Conservation (phyloP, 2,888 invertebrate species). For the Protodeltote pygarga region DNA sequence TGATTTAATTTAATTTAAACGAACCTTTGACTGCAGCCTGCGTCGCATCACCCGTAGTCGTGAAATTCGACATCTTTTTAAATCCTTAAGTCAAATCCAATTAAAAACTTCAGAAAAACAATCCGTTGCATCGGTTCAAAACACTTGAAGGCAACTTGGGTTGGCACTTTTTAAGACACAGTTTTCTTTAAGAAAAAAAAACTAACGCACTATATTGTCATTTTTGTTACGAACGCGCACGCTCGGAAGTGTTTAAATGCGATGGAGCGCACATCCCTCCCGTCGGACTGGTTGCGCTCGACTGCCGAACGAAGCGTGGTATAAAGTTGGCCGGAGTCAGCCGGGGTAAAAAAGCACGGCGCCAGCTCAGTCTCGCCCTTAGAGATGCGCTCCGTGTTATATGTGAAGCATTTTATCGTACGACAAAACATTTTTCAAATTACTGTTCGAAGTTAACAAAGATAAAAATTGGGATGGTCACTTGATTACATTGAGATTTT, state of each 20-base stretch:
- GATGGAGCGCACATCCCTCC: conserved; percentile 58
- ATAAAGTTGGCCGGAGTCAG: conserved; percentile 69
- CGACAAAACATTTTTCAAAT: conserved; percentile 25
- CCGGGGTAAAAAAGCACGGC: conserved; percentile 85
- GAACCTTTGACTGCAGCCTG: conserved; percentile 78
- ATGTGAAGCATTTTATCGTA: conserved; percentile 69
- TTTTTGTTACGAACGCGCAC: conserved; percentile 63
- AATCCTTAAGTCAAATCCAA: conserved; percentile 53
- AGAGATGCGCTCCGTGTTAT: conserved; percentile 74
- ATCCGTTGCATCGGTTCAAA: conserved; percentile 49
- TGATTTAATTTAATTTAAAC: conserved; percentile 20
- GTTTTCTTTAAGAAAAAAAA: conserved; percentile 50
- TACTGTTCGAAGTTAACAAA: conserved; percentile 1
- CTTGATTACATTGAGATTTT: background rate
- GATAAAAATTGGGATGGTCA: background rate
- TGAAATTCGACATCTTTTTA: conserved; percentile 77
- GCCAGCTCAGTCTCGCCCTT: conserved; percentile 84
- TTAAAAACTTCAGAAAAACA: conserved; percentile 55
- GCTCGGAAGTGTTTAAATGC: conserved; percentile 50
- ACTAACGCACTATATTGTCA: conserved; percentile 54
- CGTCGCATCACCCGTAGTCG: conserved; percentile 65
- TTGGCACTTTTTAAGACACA: conserved; percentile 74
- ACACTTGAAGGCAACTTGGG: conserved; percentile 60
- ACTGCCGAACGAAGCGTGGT: conserved; percentile 69
- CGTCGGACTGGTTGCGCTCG: conserved; percentile 63